These are phyloP conservation scores for Anarrhichthys ocellatus DNA, from an alignment of 2,113 vertebrate genomes.

Conservation along the genomic window DNA sequence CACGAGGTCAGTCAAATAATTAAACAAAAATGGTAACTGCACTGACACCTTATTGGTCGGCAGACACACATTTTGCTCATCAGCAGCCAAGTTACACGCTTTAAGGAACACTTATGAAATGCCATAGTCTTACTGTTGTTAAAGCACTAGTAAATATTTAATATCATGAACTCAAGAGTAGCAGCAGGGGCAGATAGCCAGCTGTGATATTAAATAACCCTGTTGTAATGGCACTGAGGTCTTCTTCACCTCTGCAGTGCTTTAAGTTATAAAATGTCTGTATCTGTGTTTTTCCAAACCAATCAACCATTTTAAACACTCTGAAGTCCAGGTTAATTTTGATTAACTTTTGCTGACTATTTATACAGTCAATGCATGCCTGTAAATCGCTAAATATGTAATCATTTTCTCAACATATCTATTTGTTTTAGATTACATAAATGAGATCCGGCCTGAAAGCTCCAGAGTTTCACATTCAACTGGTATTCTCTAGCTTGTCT, in stretches of 20 bases:
- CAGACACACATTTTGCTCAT: slow-evolving; percentile 10
- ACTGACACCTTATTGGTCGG: slow-evolving; percentile 2
- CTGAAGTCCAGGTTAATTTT: background rate
- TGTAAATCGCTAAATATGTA: background rate
- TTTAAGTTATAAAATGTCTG: background rate
- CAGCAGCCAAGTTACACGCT: background rate
- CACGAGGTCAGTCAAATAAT: slow-evolving; percentile 6
- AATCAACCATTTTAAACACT: background rate
- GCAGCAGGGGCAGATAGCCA: slow-evolving; percentile 17
- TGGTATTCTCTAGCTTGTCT: background rate
- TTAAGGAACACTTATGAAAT: slow-evolving; percentile 22
- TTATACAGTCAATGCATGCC: background rate
- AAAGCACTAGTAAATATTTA: slow-evolving; percentile 44
- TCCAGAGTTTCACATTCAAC: background rate
- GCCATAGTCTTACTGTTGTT: slow-evolving; percentile 8
- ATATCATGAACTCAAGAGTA: slow-evolving; percentile 27
- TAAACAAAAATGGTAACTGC: slow-evolving; percentile 4
- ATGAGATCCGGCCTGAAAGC: background rate
- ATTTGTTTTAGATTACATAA: background rate
- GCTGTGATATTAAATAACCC: slow-evolving; percentile 11
- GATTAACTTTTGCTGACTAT: background rate
- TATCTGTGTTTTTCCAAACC: background rate
- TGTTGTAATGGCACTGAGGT: background rate
- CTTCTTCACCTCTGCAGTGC: background rate
- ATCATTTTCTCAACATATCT: background rate